Conservation (phyloP, 2,888 invertebrate species). For the Epiperipatus broadwayi region DNA sequence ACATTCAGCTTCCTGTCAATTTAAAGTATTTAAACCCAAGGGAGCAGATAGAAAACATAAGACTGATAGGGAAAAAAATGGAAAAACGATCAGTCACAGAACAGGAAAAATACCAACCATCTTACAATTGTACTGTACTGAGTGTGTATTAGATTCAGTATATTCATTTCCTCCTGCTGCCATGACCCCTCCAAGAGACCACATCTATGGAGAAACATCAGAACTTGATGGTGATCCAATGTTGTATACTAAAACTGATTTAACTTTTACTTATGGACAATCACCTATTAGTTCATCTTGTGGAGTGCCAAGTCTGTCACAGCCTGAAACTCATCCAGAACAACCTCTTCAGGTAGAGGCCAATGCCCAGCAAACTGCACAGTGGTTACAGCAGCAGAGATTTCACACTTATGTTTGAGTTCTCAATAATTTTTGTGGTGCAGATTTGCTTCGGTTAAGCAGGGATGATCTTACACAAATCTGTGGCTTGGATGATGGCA, state of each 20-base stretch:
- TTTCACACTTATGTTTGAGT: constrained; percentile 54
- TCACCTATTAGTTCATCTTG: no score
- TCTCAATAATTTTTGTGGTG: constrained; percentile 60
- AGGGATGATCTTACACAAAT: constrained; percentile 83
- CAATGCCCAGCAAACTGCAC: constrained; percentile 42
- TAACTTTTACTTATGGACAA: no score
- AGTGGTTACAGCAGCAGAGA: constrained; percentile 58
- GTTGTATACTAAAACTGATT: no score
- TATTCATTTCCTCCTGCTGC: no score
- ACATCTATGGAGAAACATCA: no score
- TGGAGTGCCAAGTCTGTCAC: no score
- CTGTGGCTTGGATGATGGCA: constrained; percentile 81
- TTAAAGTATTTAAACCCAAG: constrained; percentile 70
- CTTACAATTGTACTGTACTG: constrained; percentile 83
- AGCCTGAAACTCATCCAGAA: no score
- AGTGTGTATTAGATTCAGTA: no score
- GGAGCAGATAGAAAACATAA: constrained; percentile 93
- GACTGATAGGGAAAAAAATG: constrained; percentile 84
- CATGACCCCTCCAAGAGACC: no score
- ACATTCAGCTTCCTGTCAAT: constrained; percentile 86
- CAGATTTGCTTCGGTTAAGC: constrained; percentile 68
- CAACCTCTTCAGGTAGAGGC: constrained; percentile 45
- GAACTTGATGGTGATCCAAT: no score
- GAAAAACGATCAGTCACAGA: constrained; percentile 59
- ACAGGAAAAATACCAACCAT: constrained; percentile 74